Evolutionary conservation across 1,140 invertebrate genomes (phyloP), one percentile per base, ranked within the genome.

Genomic region (Ips nitidus): DNA sequence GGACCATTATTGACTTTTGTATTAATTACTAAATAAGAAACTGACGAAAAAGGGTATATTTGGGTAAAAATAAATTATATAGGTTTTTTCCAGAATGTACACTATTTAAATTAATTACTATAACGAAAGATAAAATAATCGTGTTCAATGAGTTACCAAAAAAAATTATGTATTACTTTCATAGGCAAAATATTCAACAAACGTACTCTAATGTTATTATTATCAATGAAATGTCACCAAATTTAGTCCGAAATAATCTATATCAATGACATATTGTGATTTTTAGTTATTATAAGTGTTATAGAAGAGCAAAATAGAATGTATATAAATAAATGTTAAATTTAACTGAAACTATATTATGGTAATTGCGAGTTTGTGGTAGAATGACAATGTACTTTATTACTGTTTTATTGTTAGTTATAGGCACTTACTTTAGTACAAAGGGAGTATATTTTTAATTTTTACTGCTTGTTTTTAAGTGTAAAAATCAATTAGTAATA

Each of bases 401-500:
- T 41, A 42, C 8, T 55, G 36, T 43, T 36, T 22, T 65, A 65
- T n/a, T n/a, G 37, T 56, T 66, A 58, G 2, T 50, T 47, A n/a
- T 58, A 56, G 52, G 39, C 43, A 50, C 42, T 66, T 66, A 50
- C 55, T 57, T 58, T 66, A 66, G 64, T 66, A 66, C 64, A 66
- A 66, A 66, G 64, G 47, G 52, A 37, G 22, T 66, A 57, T 66
- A 66, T 66, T 66, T 66, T 66, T 58, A n/a, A 39, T 58, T 66
- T 58, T 66, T 58, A 50, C 45, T 50, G 7, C 7, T 50, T 50
- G 45, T 50, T 50, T 50, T 50, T 50, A 22, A 8, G 22, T 50
- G 45, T 22, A 22, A 8, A 22, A 50, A 50, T 50, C 22, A 50
- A 8, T 50, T 50, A 8, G 22, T 50, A 50, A 50, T 50, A 8